A percentile compares a stretch with the other conserved stretches of the same genome.
Conservation (phyloP, 2,113 vertebrate genomes). For the Daubentonia madagascariensis region DNA sequence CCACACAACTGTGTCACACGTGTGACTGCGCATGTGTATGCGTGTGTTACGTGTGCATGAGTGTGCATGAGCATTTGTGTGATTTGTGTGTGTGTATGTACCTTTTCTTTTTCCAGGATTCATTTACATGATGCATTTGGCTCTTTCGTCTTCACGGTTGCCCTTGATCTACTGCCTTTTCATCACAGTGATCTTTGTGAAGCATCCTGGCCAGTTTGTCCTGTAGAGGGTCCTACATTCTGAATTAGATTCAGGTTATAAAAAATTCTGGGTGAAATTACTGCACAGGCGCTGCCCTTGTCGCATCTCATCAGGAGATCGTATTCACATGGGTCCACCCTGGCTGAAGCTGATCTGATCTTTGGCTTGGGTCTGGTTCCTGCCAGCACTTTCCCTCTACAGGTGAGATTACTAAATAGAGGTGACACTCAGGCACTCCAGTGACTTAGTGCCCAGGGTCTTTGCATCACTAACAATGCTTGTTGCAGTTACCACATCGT, state of each 20-base stretch:
- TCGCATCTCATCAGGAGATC: not conserved
- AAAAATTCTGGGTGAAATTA: not conserved
- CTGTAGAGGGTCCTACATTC: not conserved
- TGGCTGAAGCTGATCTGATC: not conserved
- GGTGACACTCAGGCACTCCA: not conserved
- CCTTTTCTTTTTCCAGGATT: not conserved
- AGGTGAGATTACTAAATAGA: too few species aligned
- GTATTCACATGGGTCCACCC: too few species aligned
- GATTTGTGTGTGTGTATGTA: not conserved
- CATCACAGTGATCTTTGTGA: not conserved
- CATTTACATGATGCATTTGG: not conserved
- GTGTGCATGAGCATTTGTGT: not conserved
- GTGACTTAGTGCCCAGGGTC: too few species aligned
- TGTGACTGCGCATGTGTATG: not conserved
- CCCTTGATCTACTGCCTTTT: not conserved
- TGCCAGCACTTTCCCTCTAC: not conserved
- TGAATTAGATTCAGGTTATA: not conserved
- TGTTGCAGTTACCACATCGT: not conserved
- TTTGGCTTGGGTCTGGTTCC: not conserved
- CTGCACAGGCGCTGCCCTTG: rapidly evolving
- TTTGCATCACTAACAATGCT: not conserved
- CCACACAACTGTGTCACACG: not conserved
- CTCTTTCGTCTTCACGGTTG: not conserved
- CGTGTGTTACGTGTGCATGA: not conserved
- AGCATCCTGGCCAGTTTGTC: not conserved